A percentile compares a stretch with the other conserved stretches of the same genome.
Conservation (phyloP, 2,888 invertebrate species). For the Rhaphigaster nebulosa region DNA sequence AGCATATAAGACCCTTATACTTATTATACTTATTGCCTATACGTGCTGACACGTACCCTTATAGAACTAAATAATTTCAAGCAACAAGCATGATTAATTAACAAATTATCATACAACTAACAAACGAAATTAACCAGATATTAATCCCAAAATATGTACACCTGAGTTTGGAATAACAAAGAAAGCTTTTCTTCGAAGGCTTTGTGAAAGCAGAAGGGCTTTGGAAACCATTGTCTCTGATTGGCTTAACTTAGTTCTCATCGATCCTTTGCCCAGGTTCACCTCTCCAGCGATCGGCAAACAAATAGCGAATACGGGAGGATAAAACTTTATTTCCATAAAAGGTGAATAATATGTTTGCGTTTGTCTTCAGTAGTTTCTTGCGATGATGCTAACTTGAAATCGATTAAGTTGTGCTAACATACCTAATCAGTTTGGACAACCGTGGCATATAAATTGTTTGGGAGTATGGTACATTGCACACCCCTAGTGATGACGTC, state of each 20-base stretch:
- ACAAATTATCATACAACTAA: no score
- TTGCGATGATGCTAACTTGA: background rate
- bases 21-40: no score
- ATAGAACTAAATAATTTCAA: no score
- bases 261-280: background rate
- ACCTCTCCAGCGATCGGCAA: background rate
- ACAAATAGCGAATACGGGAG: background rate
- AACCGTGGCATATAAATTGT: conserved; percentile 13
- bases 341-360: background rate
- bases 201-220: conserved; percentile 4
- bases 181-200: background rate
- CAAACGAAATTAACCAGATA: no score
- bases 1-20: no score
- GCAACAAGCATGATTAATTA: no score
- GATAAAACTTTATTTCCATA: background rate
- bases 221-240: conserved; percentile 15
- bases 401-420: background rate
- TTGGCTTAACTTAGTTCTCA: conserved; percentile 31
- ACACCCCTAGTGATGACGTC: background rate
- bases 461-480: conserved; percentile 23
- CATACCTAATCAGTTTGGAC: conserved; percentile 18
- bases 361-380: background rate
- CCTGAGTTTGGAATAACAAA: background rate
- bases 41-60: no score
- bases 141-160: background rate